A percentile compares a stretch with the other conserved stretches of the same genome.
These are phyloP conservation scores for Villa cingulata DNA, from an alignment of 2,888 invertebrate species.

Conservation along the genomic window DNA sequence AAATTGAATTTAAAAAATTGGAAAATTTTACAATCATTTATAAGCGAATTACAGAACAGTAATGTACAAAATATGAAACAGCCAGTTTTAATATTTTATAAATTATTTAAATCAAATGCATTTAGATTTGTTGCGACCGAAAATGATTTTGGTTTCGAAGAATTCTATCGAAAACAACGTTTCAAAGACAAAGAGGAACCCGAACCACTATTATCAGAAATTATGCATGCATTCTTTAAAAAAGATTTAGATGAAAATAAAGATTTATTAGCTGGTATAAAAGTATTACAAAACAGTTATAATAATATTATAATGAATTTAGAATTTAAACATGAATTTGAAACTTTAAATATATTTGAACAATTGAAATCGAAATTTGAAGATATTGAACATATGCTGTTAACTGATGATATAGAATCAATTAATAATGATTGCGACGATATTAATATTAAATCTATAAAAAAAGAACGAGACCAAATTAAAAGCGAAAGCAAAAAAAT, in stretches of 20 bases:
- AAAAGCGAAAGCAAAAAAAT: neutral
- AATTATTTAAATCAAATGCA: constrained; percentile 6
- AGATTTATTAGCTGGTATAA: constrained; percentile 6
- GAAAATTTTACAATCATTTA: constrained; percentile 7
- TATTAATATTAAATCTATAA: neutral
- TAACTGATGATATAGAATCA: neutral
- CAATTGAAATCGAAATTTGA: neutral
- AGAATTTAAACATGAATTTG: neutral
- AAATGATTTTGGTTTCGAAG: constrained; percentile 7
- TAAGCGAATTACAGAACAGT: constrained; percentile 7
- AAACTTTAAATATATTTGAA: neutral
- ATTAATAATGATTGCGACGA: neutral
- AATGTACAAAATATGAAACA: constrained; percentile 4
- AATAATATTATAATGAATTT: constrained; percentile 14
- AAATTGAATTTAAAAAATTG: constrained; percentile 9
- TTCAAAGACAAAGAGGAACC: neutral
- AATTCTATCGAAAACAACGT: neutral
- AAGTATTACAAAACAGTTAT: constrained; percentile 11
- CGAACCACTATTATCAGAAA: neutral
- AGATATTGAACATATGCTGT: constrained; percentile 1
- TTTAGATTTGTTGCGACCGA: neutral
- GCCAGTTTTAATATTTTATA: constrained; percentile 12
- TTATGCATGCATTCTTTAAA: neutral
- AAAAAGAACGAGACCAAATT: neutral
- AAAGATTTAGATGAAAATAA: neutral